phyloP scores from a whole-genome alignment of 2,888 invertebrate genomes.

The Leucoma salicis region DNA sequence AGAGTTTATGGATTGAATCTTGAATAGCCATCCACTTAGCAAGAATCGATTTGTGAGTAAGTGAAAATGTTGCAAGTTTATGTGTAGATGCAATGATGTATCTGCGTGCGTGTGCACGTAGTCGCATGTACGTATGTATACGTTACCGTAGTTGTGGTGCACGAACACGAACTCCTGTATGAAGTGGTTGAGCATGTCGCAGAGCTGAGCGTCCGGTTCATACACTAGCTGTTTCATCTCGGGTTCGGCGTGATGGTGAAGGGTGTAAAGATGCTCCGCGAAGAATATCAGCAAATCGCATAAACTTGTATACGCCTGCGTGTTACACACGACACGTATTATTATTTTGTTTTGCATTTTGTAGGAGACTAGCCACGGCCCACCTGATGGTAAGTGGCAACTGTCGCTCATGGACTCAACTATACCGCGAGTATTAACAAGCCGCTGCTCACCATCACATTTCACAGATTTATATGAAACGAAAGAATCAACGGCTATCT shows the following conservation, averaged over 20 bases:
- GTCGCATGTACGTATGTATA: not conserved
- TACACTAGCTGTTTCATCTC: slow-evolving; percentile 85
- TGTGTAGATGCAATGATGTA: not conserved
- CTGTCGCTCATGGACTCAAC: no score
- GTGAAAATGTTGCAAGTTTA: no score
- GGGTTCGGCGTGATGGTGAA: slow-evolving; percentile 56
- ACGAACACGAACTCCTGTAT: slow-evolving; percentile 97
- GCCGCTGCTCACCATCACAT: no score
- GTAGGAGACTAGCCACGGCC: no score
- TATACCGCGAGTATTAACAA: no score
- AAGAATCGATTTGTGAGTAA: no score
- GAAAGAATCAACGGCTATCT: no score
- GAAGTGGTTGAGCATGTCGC: slow-evolving; percentile 92
- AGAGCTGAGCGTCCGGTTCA: slow-evolving; percentile 90
- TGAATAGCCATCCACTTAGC: no score
- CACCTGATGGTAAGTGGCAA: no score
- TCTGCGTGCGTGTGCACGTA: not conserved
- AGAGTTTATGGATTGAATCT: no score
- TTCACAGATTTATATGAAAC: no score
- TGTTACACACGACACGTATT: not conserved
- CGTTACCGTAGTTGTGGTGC: slow-evolving; percentile 92
- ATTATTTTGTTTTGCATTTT: no score
- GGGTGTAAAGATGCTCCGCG: slow-evolving; percentile 88
- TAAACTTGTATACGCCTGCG: slow-evolving; percentile 94
- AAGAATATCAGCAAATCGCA: slow-evolving; percentile 97